Base-by-base conservation (phyloP, 1,140 invertebrate species). In the Pararge aegeria region DNA sequence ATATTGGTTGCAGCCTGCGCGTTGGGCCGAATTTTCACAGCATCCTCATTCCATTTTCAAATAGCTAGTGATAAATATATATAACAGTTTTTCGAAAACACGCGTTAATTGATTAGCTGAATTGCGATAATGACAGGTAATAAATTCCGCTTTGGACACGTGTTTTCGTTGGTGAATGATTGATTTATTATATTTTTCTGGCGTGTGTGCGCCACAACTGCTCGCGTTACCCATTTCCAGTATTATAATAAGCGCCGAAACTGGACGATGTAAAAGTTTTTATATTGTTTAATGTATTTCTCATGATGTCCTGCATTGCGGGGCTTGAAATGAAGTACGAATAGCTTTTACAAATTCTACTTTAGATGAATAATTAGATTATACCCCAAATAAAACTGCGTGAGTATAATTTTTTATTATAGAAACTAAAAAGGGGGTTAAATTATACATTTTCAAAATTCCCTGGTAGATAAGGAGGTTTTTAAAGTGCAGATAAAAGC, bases 71-170 rank as follows among this genome's bases (percentile, higher is more conserved):
- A 70, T 73, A 75, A 71, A 75, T 73, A 66, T n/a, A n/a, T 63
- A 66, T 63, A 75, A 70, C 64, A 63, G 56, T 72, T 68, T 73
- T 75, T 64, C 66, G 70, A 78, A 78, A 74, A 71, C 59, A 54
- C 59, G 46, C 61, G 61, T 74, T 73, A 80, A 82, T 82, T 80
- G 70, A 79, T 83, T 77, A 77, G 61, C 55, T 54, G 67, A 71
- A 73, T 61, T 67, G 66, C 57, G 57, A 63, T 73, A 79, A 80
- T 77, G 80, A 80, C 75, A 83, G 75, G 62, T 68, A 73, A 76
- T 80, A 78, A 82, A 82, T 81, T 75, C 64, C 66, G 68, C 73
- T 67, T 74, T 64, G 71, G 54, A 70, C 60, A 62, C 54, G 37
- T 62, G 60, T 62, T 62, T 62, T 62, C 68, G 58, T 57, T 48